A percentile compares a stretch with the other conserved stretches of the same genome.
phyloP scores from a whole-genome alignment of 2,888 invertebrate species.

The Himalopsyche tibetana region DNA sequence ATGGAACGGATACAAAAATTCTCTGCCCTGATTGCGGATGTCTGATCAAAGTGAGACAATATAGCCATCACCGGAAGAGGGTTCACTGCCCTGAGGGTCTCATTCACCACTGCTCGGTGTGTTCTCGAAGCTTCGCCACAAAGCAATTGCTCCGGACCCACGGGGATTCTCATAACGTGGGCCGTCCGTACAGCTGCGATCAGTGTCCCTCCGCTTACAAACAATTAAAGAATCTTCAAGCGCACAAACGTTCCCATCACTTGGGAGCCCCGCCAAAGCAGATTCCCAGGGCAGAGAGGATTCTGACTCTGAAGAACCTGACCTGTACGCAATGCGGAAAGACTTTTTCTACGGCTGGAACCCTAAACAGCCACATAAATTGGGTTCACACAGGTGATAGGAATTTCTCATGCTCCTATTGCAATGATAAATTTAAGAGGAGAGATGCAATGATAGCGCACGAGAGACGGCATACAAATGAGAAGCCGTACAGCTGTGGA shows the following conservation, averaged over 20 bases:
- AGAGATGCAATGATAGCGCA: slow-evolving; percentile 53
- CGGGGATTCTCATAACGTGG: slow-evolving; percentile 51
- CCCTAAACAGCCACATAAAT: slow-evolving; percentile 56
- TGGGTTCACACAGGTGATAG: slow-evolving; percentile 57
- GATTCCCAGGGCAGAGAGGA: background rate
- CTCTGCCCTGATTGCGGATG: slow-evolving; percentile 54
- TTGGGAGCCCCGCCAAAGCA: background rate
- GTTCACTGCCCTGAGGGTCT: slow-evolving; percentile 52
- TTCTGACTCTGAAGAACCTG: slow-evolving; percentile 31
- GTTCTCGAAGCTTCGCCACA: slow-evolving; percentile 52
- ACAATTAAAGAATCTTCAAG: slow-evolving; percentile 51
- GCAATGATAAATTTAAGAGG: slow-evolving; percentile 54
- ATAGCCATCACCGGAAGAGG: slow-evolving; percentile 52
- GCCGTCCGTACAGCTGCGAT: slow-evolving; percentile 53
- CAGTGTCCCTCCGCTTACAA: slow-evolving; percentile 55
- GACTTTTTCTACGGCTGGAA: slow-evolving; percentile 50
- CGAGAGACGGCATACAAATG: slow-evolving; percentile 53
- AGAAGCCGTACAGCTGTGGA: slow-evolving; percentile 66
- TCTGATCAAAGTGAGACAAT: slow-evolving; percentile 44
- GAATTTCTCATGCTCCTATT: slow-evolving; percentile 55
- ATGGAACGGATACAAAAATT: slow-evolving; percentile 45
- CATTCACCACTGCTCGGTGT: slow-evolving; percentile 44
- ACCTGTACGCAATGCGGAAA: slow-evolving; percentile 51
- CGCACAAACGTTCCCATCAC: slow-evolving; percentile 53
- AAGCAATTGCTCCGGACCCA: slow-evolving; percentile 54